A percentile compares a stretch with the other conserved stretches of the same genome.
These are phyloP conservation scores for Zingel zingel DNA, from an alignment of 2,113 vertebrate genomes.

Conservation along the genomic window DNA sequence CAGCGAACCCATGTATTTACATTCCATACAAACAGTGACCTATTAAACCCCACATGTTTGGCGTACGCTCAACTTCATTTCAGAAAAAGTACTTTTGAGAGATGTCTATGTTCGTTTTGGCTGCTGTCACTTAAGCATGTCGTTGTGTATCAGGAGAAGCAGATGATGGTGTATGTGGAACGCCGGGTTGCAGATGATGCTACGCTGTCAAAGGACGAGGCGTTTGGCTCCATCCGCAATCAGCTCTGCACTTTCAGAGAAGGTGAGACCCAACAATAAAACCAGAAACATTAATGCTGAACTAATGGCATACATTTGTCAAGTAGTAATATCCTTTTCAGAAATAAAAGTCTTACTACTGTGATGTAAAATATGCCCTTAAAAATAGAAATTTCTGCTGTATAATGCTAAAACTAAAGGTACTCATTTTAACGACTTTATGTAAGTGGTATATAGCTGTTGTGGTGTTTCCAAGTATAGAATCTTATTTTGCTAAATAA, in stretches of 20 bases:
- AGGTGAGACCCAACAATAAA: constrained; percentile 67
- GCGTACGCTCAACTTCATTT: not conserved
- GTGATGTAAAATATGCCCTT: too few relatives aligned
- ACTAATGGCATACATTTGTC: not conserved
- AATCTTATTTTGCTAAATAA: constrained; percentile 2
- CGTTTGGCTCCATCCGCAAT: constrained; percentile 83
- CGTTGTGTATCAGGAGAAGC: constrained; percentile 81
- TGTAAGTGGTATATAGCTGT: not conserved
- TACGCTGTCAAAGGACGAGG: constrained; percentile 80
- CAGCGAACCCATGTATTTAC: constrained; percentile 8
- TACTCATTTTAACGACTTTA: not conserved
- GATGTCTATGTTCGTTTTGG: constrained; percentile 24
- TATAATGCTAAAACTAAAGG: not conserved
- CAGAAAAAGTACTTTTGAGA: not conserved
- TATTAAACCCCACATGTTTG: constrained; percentile 5
- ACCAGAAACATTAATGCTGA: not conserved
- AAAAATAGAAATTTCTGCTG: too few relatives aligned
- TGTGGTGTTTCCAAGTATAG: not conserved
- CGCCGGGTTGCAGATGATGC: constrained; percentile 85
- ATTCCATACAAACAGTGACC: constrained; percentile 32
- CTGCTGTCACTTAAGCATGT: constrained; percentile 13
- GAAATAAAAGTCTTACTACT: too few relatives aligned
- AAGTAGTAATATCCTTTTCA: too few relatives aligned
- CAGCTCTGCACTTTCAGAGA: constrained; percentile 88
- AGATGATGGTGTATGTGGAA: constrained; percentile 88